Base-by-base conservation (phyloP, 2,888 invertebrate species). In the Drosophila mercatorum region DNA sequence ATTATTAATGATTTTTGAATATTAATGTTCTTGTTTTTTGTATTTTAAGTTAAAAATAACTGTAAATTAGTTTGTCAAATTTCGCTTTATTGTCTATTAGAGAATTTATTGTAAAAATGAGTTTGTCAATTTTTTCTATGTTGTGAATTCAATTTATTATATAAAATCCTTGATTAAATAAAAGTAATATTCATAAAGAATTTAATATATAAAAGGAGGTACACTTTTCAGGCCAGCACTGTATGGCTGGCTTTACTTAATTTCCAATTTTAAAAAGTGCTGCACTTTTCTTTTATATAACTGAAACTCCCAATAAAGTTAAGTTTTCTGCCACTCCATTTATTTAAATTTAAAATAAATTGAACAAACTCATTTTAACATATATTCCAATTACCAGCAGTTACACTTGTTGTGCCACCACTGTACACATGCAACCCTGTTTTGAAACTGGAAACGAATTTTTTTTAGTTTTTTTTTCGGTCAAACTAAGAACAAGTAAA, bases 391-490 rank as follows among this genome's bases (percentile, higher is more conserved):
- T 55, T 11, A 22, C 3, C 3, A 22, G 34, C 36, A 34, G 34
- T 2, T 11, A 2, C 10, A 51, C 17, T 51, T 51, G 3, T 41
- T 40, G 8, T 40, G 41, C 40, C 41, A 55, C 55, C n/a, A 40
- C 55, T 55, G 41, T 55, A 6, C n/a, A 3, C 12, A 55, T 41
- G 55, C 55, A 55, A 12, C 28, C n/a, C 12, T 41, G 28, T 10
- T 55, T 41, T 53, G 11, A 40, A 53, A 53, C 4, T 8, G 14
- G 17, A 34, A 31, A 31, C 34, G 34, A 11, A 17, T 34, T 34
- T 1, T 34, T 1, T 10, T 6, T 17, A 17, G 5, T 51, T 17
- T 31, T 2, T 8, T 31, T 10, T 22, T 22, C 22, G 22, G 2
- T 22, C 22, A 1, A 31, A 31, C 12, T 46, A 14, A 7, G 31